Evolutionary conservation across 2,113 vertebrate species (phyloP).

Genomic region (Australoheros scitulus): DNA sequence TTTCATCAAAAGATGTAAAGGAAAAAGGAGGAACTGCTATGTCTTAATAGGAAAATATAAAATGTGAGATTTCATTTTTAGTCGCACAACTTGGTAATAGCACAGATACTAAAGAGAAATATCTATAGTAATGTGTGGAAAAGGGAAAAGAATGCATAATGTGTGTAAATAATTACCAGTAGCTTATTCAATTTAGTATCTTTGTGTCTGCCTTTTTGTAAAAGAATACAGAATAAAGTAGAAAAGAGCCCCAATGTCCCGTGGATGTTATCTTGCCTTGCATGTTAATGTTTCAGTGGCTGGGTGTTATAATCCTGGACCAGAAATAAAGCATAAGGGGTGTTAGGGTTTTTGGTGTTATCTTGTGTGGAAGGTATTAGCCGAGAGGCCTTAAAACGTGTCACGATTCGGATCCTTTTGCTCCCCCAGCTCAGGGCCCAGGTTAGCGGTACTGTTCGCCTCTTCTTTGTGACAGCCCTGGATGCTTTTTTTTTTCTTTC

Average conservation of each 20-base stretch:
- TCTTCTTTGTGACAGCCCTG: background rate
- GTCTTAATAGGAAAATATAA: background rate
- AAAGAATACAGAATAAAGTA: slow-evolving; percentile 34
- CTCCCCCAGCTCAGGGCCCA: slow-evolving; percentile 11
- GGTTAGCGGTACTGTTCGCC: background rate
- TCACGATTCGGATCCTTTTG: slow-evolving; percentile 24
- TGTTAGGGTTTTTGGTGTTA: background rate
- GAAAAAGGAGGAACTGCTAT: background rate
- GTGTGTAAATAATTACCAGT: slow-evolving; percentile 54
- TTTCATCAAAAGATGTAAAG: slow-evolving; percentile 12
- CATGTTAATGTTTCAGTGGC: slow-evolving; percentile 42
- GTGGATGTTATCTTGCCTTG: slow-evolving; percentile 42
- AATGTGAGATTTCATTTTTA: slow-evolving; percentile 4
- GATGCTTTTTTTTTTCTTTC: background rate
- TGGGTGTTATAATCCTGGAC: slow-evolving; percentile 14
- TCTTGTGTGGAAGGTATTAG: slow-evolving; percentile 41
- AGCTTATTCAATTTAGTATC: slow-evolving; percentile 34
- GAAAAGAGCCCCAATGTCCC: slow-evolving; percentile 8
- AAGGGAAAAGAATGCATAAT: slow-evolving; percentile 18
- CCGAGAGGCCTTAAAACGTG: slow-evolving; percentile 56
- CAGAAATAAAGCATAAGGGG: background rate
- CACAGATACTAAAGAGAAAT: slow-evolving; percentile 22
- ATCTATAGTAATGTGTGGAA: slow-evolving; percentile 16
- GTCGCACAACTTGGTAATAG: slow-evolving; percentile 30
- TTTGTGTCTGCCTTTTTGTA: slow-evolving; percentile 60